Base-by-base conservation (phyloP, 2,888 invertebrate species). In the Sthenelais limicola region DNA sequence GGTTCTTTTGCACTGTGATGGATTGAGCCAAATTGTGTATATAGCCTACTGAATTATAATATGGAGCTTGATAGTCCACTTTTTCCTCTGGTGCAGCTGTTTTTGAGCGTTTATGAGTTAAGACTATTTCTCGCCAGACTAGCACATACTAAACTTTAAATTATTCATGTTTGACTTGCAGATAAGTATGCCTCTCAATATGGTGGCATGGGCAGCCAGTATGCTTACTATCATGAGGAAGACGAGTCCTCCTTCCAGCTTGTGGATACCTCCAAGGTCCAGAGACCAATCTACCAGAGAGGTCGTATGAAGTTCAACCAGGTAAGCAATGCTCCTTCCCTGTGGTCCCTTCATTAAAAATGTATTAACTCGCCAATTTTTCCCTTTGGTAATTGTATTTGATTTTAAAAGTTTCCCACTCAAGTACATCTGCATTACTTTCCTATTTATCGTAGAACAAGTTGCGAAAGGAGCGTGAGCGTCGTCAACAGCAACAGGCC, bases 221-320 rank as follows among this genome's bases (percentile, higher is more conserved):
- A 99, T 89, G 96, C 98, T 0, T 99, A 99, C 88, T 97, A 95
- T 87, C 98, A 98, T 83, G 99, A 99, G 82, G 98, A 99, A 87
- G 99, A 99, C 86, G 99, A 99, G 88, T 94, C 95, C 79, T 94
- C 96, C 68, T 99, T 99, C 92, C 98, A 98, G 88, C 90, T 99
- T 89, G 99, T 99, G 80, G 98, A 98, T 85, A 97, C 96, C 0
- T 93, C 96, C 0, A 79, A 82, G 62, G 82, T 85, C 3, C 86
- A 86, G 81, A 86, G 85, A 74, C 86, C 87, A 0, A 79, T 95
- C 18, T 97, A 97, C 88, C 97, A 97, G 87, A 92, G 97, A 18
- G 95, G 96, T 5, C 92, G 96, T 21, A 84, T 87, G 68, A 84
- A 88, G 72, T 87, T 87, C 79, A 88, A 88, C 73, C 88, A 87